Evolutionary conservation across 2,113 vertebrate species (phyloP), one percentile per base, ranked within the genome.

Genomic region (Myiopsitta monachus): DNA sequence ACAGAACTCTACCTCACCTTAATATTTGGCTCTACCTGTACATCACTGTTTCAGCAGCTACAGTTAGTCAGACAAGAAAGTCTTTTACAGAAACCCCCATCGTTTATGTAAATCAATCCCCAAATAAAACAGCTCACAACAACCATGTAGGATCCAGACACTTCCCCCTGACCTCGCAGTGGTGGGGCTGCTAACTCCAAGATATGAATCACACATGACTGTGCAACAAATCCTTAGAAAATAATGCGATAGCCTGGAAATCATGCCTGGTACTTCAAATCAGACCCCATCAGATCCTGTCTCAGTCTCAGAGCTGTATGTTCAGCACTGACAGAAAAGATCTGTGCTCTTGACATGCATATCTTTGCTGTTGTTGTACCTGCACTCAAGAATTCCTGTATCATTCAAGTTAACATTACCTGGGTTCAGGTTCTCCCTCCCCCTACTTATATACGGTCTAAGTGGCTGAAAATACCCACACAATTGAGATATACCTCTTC

Each of bases 401-500:
- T 83, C 31, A 0, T 14, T 79, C 24, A 15, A 92, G 86, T 89
- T 88, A 80, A 85, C 0, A 0, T 62, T 77, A 88, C 47, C 47
- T 73, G 55, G 51, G 15, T 24, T 93, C 61, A 73, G 27, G 8
- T 75, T 94, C 55, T 87, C 72, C 64, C 36, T 95, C 83, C 68
- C 33, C 31, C 91, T 57, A 67, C 67, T 95, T 87, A 49, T 33
- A 57, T 87, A 62, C 36, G 46, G 74, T 88, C 77, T 89, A 90
- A 93, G 90, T 93, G 83, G 86, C 83, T 96, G 95, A 95, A 97
- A 96, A 96, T 81, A 90, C 69, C 80, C 84, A 83, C 87, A 67
- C 97, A 96, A 95, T 76, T 61, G 87, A 96, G 91, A 86, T 33
- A 30, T 23, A 97, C 83, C 91, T 98, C 96, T 97, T 97, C 86